Evolutionary conservation across 92 coral and sea anemone genomes (phyloP).

Genomic region (Ricordea florida): DNA sequence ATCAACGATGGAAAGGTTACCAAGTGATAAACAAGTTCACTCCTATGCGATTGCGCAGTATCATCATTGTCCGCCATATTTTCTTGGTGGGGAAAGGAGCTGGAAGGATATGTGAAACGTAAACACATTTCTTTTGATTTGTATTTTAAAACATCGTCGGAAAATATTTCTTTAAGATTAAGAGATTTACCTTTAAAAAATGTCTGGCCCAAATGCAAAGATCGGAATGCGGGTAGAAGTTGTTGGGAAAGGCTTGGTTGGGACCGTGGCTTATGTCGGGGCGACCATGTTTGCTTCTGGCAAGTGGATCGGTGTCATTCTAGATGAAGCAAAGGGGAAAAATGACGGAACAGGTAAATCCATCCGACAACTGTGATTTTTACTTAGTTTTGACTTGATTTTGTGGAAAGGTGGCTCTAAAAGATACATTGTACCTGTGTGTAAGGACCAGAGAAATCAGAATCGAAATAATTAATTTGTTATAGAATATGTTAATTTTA

Average conservation of each 20-base stretch:
- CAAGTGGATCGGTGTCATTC: constrained; percentile 97
- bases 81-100: too few species aligned
- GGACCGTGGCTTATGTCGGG: constrained; percentile 96
- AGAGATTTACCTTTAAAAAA: background rate
- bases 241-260: constrained; percentile 80
- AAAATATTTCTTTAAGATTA: too few species aligned
- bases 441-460: too few species aligned
- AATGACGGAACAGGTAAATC: constrained; percentile 96
- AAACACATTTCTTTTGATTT: too few species aligned
- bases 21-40: too few species aligned
- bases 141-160: too few species aligned
- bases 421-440: background rate
- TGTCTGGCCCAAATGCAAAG: constrained; percentile 74
- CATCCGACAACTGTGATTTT: background rate
- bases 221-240: constrained; percentile 90
- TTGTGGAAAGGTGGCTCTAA: too few species aligned
- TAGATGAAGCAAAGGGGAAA: constrained; percentile 95
- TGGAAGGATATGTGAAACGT: too few species aligned
- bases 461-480: background rate
- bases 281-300: constrained; percentile 97
- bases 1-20: too few species aligned
- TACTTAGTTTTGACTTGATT: background rate
- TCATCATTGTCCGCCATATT: too few species aligned
- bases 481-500: background rate
- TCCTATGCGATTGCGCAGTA: too few species aligned